A percentile compares a stretch with the other conserved stretches of the same genome.
phyloP scores from a whole-genome alignment of 2,797 vertebrate genomes.

The Pangasius sanitwongsei region DNA sequence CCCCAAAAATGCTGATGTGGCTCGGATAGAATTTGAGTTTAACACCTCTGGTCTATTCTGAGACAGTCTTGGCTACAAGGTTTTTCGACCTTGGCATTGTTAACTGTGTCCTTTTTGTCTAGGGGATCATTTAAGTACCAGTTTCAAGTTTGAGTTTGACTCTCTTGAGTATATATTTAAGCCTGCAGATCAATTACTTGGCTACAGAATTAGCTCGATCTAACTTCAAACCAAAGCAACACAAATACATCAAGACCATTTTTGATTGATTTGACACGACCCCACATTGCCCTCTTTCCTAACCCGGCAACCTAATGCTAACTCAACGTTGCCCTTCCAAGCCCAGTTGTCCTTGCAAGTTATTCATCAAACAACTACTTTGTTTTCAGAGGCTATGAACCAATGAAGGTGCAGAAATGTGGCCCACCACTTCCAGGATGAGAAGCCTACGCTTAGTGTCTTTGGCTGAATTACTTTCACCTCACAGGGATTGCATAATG shows the following conservation, averaged over 20 bases:
- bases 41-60: not conserved
- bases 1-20: not conserved
- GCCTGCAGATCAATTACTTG: not conserved
- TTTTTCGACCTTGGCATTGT: not conserved
- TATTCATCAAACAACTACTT: conserved; percentile 73
- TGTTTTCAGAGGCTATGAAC: conserved; percentile 69
- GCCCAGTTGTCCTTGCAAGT: conserved; percentile 63
- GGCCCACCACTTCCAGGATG: conserved; percentile 51
- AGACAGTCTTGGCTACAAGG: not conserved
- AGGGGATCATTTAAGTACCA: not conserved
- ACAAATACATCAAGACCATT: not conserved
- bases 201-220: not conserved
- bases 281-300: conserved; percentile 22
- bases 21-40: not conserved
- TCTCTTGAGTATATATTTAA: not conserved
- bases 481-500: conserved; percentile 74
- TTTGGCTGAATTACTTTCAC: conserved; percentile 77
- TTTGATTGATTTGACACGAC: conserved; percentile 7
- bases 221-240: not conserved
- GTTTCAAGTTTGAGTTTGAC: not conserved
- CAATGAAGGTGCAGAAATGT: conserved; percentile 71
- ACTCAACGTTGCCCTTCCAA: conserved; percentile 6
- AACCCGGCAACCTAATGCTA: conserved; percentile 46
- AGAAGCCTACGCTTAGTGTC: conserved; percentile 58
- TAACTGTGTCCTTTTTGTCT: not conserved